Evolutionary conservation across 2,888 invertebrate genomes (phyloP), one percentile per base, ranked within the genome.

Genomic region (Philereme vetulata): DNA sequence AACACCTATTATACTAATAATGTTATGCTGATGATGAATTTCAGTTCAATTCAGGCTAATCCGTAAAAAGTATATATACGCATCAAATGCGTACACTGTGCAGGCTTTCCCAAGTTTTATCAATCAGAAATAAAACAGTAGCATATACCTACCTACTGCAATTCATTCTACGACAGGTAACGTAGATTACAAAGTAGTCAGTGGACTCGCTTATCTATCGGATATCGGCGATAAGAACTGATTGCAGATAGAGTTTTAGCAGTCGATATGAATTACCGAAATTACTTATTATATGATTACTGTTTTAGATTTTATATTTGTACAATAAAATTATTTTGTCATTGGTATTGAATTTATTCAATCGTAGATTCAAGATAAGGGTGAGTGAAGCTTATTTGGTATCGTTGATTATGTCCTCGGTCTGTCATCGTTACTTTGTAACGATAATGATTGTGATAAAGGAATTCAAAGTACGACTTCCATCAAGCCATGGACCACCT

Each of bases 161-260:
- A n/a, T 42, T 50, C 50, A 45, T 50, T 21, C 45, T 35, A 54
- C 43, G 38, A 33, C 35, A 43, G 3, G 46, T 34, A 8, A 8
- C 59, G 35, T 36, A 54, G 55, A 48, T 60, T 47, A 48, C 35
- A 33, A 21, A 48, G 32, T 35, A 45, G 35, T 11, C 9, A n/a
- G 54, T 56, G 32, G n/a, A 3, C 21, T 4, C 21, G 21, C 4
- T 21, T 21, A 21, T 11, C 43, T 40, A 10, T 43, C 62, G 40
- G 62, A 62, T 61, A 67, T 63, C 67, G 44, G 36, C 55, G 71
- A 76, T 76, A 76, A 51, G 51, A 9, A 33, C 58, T 65, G 78
- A 77, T 77, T 72, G 66, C 62, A 55, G 74, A 70, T 76, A 72
- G 51, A 64, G 68, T 59, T 51, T 33, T 54, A 59, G 59, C 49